Evolutionary conservation across 2,113 vertebrate genomes (phyloP), one percentile per base, ranked within the genome.

Genomic region (Phylloscopus whistleri): DNA sequence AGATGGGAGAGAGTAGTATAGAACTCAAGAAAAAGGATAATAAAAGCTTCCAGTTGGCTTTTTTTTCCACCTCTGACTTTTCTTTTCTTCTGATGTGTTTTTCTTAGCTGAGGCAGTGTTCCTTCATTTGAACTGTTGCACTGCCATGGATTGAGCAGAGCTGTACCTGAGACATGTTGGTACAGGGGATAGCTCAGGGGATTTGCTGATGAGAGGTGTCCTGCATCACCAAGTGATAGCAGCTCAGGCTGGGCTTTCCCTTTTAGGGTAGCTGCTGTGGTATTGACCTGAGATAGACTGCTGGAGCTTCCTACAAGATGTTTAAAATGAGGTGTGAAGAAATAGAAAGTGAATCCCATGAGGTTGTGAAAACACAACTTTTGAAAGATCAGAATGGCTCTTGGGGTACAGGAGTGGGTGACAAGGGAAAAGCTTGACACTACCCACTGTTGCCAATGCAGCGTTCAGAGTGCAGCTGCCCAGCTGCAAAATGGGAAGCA

Each of bases 371-470:
- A 53, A 63, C 52, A 4, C 4, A 33, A 4, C 1, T 75, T 92
- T 66, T 49, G 37, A 63, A 75, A 41, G 53, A 24, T 62, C 19
- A 28, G 56, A 55, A 18, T 58, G 37, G 5, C 53, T 72, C 10
- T 27, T 10, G 24, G 35, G 26, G 2, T 41, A 3, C 6, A 18
- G 19, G 35, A 70, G 31, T 16, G n/a, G 5, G 41, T 80, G 37
- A 13, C 3, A 27, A n/a, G n/a, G 41, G 26, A 48, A 39, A 35
- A 82, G 49, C 19, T 68, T 4, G 6, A 14, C 63, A 53, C 14
- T 3, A 3, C 3, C 12, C 1, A 1, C 17, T 39, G 41, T 23
- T 67, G 46, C 41, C 55, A 52, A 7, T 5, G 2, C 8, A 52
- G 48, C 23, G 1, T 39, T 69, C 7, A 3, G 37, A 4, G 1